A percentile compares a stretch with the other conserved stretches of the same genome.
phyloP scores from a whole-genome alignment of 1,140 invertebrate species.

The Teleogryllus occipitalis region DNA sequence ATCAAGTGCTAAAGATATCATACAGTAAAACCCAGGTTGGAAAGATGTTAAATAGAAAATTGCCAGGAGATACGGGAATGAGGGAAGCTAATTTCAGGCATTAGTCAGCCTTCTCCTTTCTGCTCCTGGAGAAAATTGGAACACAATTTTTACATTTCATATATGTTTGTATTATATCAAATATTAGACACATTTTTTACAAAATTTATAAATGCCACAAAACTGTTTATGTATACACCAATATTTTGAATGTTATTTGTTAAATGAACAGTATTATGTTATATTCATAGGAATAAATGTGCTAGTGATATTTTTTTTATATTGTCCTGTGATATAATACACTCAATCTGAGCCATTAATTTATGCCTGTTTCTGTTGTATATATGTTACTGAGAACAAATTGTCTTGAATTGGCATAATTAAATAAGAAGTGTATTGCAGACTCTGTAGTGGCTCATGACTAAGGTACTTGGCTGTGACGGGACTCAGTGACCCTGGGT shows the following conservation, averaged over 20 bases:
- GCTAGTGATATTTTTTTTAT: neutral
- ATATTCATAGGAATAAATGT: conserved; percentile 6
- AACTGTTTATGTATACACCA: conserved; percentile 5
- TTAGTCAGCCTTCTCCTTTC: neutral
- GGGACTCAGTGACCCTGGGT: conserved; percentile 2
- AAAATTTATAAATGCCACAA: conserved; percentile 6
- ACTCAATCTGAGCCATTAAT: neutral
- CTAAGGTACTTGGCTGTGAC: neutral
- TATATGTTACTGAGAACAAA: neutral
- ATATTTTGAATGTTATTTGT: conserved; percentile 6
- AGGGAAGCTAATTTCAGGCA: neutral
- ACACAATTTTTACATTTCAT: conserved; percentile 3
- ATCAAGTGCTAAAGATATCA: neutral
- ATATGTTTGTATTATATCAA: neutral
- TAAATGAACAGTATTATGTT: conserved; percentile 6
- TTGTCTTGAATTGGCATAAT: conserved; percentile 1
- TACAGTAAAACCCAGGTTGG: conserved; percentile 15
- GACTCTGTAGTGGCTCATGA: neutral
- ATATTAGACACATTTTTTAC: conserved; percentile 6
- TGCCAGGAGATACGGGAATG: neutral
- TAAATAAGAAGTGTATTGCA: neutral
- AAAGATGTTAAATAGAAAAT: neutral
- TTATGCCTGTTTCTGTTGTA: neutral
- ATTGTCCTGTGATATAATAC: conserved; percentile 5
- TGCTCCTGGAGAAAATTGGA: conserved; percentile 3